These are phyloP conservation scores for Channa argus DNA, from an alignment of 2,113 vertebrate genomes.

Conservation along the genomic window DNA sequence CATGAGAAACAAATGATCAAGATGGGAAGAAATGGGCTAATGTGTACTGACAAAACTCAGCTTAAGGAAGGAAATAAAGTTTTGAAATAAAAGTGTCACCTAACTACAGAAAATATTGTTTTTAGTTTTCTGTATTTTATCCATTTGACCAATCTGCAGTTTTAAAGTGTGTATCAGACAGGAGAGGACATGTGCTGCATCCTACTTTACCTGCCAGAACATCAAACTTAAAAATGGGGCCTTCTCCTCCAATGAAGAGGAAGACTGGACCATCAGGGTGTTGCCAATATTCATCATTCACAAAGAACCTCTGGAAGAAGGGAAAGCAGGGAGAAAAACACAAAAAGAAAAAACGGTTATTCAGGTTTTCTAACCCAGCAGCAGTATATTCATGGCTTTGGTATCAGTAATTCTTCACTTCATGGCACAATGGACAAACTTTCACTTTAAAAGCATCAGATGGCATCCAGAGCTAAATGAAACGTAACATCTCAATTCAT, in stretches of 20 bases:
- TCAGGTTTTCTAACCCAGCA: not conserved
- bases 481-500: not conserved
- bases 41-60: not conserved
- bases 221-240: slow-evolving; percentile 74
- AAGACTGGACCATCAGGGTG: slow-evolving; percentile 83
- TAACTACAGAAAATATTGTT: not conserved
- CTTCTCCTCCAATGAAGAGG: slow-evolving; percentile 87
- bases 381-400: not conserved
- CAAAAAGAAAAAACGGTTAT: not conserved
- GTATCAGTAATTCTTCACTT: slow-evolving; percentile 17
- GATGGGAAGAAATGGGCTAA: too few relatives aligned
- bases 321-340: not conserved
- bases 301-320: slow-evolving; percentile 83
- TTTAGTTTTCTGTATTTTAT: too few relatives aligned
- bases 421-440: not conserved
- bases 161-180: not conserved
- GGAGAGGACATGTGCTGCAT: not conserved
- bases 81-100: not conserved
- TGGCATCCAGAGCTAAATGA: not conserved
- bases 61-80: not conserved
- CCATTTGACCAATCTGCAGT: not conserved
- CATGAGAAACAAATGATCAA: too few relatives aligned
- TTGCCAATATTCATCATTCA: slow-evolving; percentile 83
- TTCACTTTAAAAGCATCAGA: slow-evolving; percentile 33
- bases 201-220: slow-evolving; percentile 81